Evolutionary conservation across 2,797 vertebrate species (phyloP).

Genomic region (Danio jaintianensis): DNA sequence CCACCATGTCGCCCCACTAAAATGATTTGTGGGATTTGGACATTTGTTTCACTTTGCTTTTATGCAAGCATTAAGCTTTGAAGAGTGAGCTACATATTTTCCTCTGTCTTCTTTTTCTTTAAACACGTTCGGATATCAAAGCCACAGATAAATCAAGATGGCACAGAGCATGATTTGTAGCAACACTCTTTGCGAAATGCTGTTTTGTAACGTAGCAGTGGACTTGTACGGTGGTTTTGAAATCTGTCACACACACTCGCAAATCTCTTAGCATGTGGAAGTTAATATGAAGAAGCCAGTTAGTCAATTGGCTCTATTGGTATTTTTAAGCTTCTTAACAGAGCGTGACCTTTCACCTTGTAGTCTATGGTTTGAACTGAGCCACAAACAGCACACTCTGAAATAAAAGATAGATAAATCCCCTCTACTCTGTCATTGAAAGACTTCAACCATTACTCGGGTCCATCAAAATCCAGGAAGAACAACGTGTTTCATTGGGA

Average conservation of each 20-base stretch:
- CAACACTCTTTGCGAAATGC: constrained; percentile 74
- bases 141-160: constrained; percentile 74
- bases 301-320: constrained; percentile 35
- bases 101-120: not conserved
- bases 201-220: constrained; percentile 66
- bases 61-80: no score
- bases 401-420: not conserved
- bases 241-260: not conserved
- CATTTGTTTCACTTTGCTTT: no score
- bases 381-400: not conserved
- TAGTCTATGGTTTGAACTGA: not conserved
- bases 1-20: no score
- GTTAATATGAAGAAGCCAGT: constrained; percentile 33
- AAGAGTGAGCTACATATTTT: not conserved
- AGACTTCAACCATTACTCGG: not conserved
- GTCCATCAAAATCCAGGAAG: constrained; percentile 21
- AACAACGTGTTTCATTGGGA: constrained; percentile 33
- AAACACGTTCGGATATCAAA: constrained; percentile 52
- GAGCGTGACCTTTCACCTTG: constrained; percentile 31
- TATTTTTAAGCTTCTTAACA: constrained; percentile 8
- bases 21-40: no score
- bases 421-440: not conserved
- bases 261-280: constrained; percentile 21
- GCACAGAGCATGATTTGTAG: constrained; percentile 5
- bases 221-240: constrained; percentile 7